Conservation (phyloP, 2,113 vertebrate species). For the Microtus oregoni region DNA sequence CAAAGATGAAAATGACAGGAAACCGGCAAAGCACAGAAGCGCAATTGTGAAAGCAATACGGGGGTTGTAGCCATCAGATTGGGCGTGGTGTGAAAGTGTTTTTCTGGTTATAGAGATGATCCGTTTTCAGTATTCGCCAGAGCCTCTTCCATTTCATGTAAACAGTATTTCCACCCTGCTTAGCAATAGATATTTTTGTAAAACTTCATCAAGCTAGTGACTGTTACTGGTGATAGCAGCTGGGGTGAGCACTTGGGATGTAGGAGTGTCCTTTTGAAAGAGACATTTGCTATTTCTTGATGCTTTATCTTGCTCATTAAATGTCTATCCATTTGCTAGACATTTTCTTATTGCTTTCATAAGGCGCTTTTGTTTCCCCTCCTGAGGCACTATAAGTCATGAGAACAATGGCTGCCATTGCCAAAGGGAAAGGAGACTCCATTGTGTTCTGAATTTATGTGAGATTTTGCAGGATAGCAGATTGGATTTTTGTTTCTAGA, state of each 20-base stretch:
- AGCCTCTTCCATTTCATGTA: slow-evolving; percentile 53
- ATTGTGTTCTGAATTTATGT: slow-evolving; percentile 58
- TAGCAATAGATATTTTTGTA: slow-evolving; percentile 12
- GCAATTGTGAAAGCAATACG: slow-evolving; percentile 4
- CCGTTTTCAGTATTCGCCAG: slow-evolving; percentile 67
- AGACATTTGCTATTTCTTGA: slow-evolving; percentile 64
- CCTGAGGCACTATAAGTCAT: neutral
- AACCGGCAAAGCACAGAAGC: slow-evolving; percentile 7
- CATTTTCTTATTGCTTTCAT: slow-evolving; percentile 49
- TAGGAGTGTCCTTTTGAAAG: slow-evolving; percentile 60
- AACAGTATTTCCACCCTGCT: slow-evolving; percentile 62
- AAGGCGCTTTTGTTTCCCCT: slow-evolving; percentile 33
- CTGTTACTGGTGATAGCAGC: neutral
- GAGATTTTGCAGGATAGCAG: slow-evolving; percentile 55
- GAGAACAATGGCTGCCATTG: slow-evolving; percentile 21
- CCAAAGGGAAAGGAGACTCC: slow-evolving; percentile 14
- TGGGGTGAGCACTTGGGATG: slow-evolving; percentile 37
- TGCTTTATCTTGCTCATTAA: slow-evolving; percentile 57
- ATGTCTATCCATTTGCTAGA: slow-evolving; percentile 41
- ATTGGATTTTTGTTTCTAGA: slow-evolving; percentile 45
- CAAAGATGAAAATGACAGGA: slow-evolving; percentile 46
- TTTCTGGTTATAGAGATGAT: slow-evolving; percentile 66
- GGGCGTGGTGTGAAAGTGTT: neutral
- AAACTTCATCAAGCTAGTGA: neutral
- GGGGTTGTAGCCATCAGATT: slow-evolving; percentile 20